phyloP scores from a whole-genome alignment of 2,797 vertebrate genomes.

The Sus cebifrons region DNA sequence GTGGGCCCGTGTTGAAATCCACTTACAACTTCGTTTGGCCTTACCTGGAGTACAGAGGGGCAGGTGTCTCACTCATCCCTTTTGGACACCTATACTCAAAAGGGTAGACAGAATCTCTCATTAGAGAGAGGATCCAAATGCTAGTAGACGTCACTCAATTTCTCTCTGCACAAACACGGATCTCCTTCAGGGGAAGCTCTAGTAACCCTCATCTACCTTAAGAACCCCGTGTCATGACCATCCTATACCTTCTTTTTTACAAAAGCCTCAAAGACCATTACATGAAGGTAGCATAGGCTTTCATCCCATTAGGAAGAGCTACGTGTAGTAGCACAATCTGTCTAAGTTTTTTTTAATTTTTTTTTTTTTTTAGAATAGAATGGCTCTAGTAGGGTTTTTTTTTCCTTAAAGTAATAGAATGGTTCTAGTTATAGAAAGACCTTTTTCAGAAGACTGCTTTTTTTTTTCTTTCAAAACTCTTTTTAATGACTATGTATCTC shows the following conservation, averaged over 20 bases:
- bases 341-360: constrained; percentile 1
- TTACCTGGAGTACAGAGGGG: neutral
- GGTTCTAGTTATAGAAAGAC: neutral
- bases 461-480: constrained; percentile 30
- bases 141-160: neutral
- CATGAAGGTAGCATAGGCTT: neutral
- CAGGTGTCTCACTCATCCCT: neutral
- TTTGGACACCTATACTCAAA: constrained; percentile 6
- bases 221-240: neutral
- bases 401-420: neutral
- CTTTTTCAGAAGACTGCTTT: constrained; percentile 6
- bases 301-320: constrained; percentile 34
- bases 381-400: neutral
- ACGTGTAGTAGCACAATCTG: neutral
- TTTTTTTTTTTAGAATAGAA: constrained; percentile 1
- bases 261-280: constrained; percentile 43
- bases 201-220: neutral
- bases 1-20: neutral
- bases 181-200: neutral
- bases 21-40: constrained; percentile 30
- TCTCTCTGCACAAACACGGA: neutral
- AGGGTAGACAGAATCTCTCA: constrained; percentile 6
- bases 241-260: neutral
- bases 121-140: neutral
- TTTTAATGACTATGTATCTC: constrained; percentile 11